These are phyloP conservation scores for Drosophila santomea DNA, from an alignment of 1,140 invertebrate species.

Conservation along the genomic window DNA sequence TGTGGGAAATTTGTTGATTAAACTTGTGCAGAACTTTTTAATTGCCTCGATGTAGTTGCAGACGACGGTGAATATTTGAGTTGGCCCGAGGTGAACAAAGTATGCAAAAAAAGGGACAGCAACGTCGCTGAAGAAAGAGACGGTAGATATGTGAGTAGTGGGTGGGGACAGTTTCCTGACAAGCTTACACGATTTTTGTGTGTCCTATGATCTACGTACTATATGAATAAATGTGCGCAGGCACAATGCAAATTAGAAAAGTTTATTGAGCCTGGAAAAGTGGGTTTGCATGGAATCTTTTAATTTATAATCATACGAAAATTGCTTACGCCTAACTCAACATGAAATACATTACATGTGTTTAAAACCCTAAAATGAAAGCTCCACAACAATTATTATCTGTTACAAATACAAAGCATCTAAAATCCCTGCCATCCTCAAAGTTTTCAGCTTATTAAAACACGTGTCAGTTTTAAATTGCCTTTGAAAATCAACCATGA, in stretches of 20 bases:
- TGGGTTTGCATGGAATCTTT: not conserved
- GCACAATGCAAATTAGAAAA: conserved; percentile 17
- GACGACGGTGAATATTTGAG: conserved; percentile 20
- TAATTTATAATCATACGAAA: no score
- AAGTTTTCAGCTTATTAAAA: not conserved
- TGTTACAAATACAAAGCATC: not conserved
- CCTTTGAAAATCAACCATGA: conserved; percentile 4
- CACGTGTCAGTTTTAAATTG: conserved; percentile 40
- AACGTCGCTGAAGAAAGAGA: not conserved
- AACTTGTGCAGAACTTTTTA: conserved; percentile 77
- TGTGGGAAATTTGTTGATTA: conserved; percentile 78
- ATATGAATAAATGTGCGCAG: not conserved
- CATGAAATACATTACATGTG: no score
- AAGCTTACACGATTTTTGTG: conserved; percentile 32
- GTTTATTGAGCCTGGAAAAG: not conserved
- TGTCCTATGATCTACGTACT: conserved; percentile 3
- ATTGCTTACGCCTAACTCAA: no score
- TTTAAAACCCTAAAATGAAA: no score
- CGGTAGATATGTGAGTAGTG: conserved; percentile 6
- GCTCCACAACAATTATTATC: no score
- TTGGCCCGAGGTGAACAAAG: conserved; percentile 33
- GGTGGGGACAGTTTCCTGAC: conserved; percentile 32
- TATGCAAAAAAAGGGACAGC: conserved; percentile 23
- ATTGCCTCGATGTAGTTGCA: conserved; percentile 65
- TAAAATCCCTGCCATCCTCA: no score